phyloP scores from a whole-genome alignment of 2,888 invertebrate species.

The Aphidius colemani region DNA sequence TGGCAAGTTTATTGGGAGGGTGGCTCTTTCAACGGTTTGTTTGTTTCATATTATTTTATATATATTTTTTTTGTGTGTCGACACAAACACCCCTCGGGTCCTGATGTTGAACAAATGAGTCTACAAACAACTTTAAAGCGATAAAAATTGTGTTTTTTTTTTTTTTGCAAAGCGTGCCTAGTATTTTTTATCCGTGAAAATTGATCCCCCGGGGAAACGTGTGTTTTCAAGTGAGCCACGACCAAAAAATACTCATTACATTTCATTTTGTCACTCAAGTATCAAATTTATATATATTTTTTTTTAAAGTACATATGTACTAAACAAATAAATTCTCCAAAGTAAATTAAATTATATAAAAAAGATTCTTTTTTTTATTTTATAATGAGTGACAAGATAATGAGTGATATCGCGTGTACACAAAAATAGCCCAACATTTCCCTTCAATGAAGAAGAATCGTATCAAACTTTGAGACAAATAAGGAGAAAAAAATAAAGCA shows the following conservation, averaged over 20 bases:
- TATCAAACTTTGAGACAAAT: no score
- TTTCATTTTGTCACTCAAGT: background rate
- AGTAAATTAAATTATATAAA: no score
- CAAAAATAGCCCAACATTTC: slow-evolving; percentile 17
- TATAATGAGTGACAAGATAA: background rate
- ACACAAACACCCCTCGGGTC: slow-evolving; percentile 11
- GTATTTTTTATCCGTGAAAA: slow-evolving; percentile 16
- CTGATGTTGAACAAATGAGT: slow-evolving; percentile 25
- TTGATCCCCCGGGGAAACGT: slow-evolving; percentile 17
- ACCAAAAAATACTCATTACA: background rate
- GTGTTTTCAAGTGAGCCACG: slow-evolving; percentile 9
- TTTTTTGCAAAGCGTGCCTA: background rate
- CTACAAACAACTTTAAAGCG: slow-evolving; percentile 37
- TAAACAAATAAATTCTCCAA: no score
- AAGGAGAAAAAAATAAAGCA: no score
- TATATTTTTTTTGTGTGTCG: slow-evolving; percentile 1
- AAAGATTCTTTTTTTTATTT: no score
- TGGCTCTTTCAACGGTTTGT: slow-evolving; percentile 20
- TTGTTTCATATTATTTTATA: background rate
- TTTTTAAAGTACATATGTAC: no score
- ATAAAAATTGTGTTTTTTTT: slow-evolving; percentile 17
- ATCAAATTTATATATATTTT: no score
- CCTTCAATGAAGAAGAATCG: background rate
- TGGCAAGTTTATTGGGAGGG: slow-evolving; percentile 35
- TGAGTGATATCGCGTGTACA: slow-evolving; percentile 21